phyloP scores from a whole-genome alignment of 1,140 invertebrate species.

The Choristoneura fumiferana region DNA sequence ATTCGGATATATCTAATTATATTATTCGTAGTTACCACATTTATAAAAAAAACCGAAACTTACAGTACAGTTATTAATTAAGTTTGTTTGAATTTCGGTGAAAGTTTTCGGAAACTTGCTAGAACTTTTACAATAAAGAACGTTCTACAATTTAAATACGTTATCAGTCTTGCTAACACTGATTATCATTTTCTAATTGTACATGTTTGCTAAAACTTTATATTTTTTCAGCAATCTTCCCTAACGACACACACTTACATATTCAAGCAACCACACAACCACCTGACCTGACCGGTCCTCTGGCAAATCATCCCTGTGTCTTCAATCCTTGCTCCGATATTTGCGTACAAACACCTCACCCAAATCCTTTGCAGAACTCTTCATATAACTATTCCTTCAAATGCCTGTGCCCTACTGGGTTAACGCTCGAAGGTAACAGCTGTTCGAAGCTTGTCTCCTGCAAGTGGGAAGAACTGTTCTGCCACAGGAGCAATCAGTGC shows the following conservation, averaged over 20 bases:
- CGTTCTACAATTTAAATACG: no score
- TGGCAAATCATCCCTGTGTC: constrained; percentile 77
- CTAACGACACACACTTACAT: constrained; percentile 49
- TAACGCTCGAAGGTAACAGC: constrained; percentile 71
- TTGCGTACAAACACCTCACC: constrained; percentile 76
- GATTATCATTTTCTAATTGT: no score
- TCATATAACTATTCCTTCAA: constrained; percentile 46
- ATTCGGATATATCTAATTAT: no score
- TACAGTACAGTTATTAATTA: no score
- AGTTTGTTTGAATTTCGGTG: no score
- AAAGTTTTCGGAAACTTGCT: no score
- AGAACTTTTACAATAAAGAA: no score
- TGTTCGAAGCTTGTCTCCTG: constrained; percentile 78
- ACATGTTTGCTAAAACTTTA: no score
- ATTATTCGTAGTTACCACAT: no score
- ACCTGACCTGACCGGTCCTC: constrained; percentile 59
- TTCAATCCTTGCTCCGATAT: constrained; percentile 88
- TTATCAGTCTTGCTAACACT: no score
- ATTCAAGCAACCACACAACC: constrained; percentile 41
- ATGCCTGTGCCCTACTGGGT: constrained; percentile 82
- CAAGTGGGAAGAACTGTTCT: constrained; percentile 75
- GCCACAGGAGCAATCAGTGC: constrained; percentile 81
- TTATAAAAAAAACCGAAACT: no score
- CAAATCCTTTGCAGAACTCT: constrained; percentile 7
- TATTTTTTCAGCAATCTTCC: constrained; percentile 53